Percentiles rank a stretch among this genome's conserved stretches.
These are phyloP conservation scores for Brienomyrus longianalis DNA, from an alignment of 2,113 vertebrate species.

Conservation along the genomic window DNA sequence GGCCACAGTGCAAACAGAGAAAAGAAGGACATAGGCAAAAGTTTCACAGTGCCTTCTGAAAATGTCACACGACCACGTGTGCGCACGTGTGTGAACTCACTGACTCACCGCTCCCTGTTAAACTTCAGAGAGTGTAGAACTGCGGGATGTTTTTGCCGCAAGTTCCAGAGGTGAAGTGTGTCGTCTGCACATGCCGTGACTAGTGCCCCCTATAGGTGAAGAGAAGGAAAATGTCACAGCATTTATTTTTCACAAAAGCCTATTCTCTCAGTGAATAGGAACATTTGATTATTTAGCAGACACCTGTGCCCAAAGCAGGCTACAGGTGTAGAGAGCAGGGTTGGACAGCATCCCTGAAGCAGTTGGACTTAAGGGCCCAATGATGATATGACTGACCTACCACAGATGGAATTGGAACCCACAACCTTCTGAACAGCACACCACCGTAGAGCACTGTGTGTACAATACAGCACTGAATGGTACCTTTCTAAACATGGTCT, in stretches of 20 bases:
- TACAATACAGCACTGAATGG: background rate
- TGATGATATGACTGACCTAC: background rate
- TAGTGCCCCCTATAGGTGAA: conserved; percentile 75
- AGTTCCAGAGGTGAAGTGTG: conserved; percentile 93
- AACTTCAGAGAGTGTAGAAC: conserved; percentile 95
- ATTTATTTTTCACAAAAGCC: background rate
- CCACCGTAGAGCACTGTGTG: background rate
- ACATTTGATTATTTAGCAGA: background rate
- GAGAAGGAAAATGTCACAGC: conserved; percentile 37
- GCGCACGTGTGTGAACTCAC: background rate
- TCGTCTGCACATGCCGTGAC: conserved; percentile 92
- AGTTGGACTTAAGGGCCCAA: background rate
- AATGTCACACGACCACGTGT: background rate
- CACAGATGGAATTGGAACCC: background rate
- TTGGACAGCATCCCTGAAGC: background rate
- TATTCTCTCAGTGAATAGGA: background rate
- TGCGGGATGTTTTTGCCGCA: conserved; percentile 89
- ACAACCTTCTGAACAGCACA: background rate
- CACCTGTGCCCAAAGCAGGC: background rate
- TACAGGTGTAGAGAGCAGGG: background rate
- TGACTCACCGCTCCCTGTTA: conserved; percentile 86
- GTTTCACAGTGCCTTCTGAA: background rate
- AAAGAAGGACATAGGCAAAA: background rate
- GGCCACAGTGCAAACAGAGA: background rate
- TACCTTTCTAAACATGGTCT: background rate